Evolutionary conservation across 2,797 vertebrate species (phyloP), one percentile per base, ranked within the genome.

Genomic region (Anabacerthia variegaticeps): DNA sequence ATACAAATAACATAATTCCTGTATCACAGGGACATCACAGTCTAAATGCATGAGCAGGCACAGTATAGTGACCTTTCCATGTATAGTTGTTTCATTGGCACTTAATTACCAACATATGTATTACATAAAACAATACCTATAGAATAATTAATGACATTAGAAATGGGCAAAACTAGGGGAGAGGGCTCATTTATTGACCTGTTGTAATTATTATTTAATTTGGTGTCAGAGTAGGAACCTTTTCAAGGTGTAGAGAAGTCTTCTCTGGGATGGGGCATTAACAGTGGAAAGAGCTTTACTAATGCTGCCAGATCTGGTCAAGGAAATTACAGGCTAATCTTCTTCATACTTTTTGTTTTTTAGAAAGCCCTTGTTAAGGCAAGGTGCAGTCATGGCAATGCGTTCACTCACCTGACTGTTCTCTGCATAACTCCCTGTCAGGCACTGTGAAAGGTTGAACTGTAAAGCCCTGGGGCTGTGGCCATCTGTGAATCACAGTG

Each of bases 1-100:
- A 14, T 43, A 34, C 4, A 56, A 78, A 75, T 9, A 82, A 21
- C 4, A 59, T 34, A 86, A 81, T 27, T 14, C 21, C 26, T 78
- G 27, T 16, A 58, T n/a, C 32, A 75, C 10, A 14, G 49, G 24
- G 23, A 13, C 10, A 54, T 51, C 0, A 0, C 49, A 43, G 7
- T 32, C 26, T 59, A 59, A 81, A 55, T 51, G 6, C 8, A 20
- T 12, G 27, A 86, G 34, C 19, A 63, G 13, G 7, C 26, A 48
- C 2, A 48, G 16, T 9, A 24, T 13, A 44, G 16, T 23, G 19
- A 67, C 36, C n/a, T 66, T 75, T 9, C 8, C 19, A 51, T 79
- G 20, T 28, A 41, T 6, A 15, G 46, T 19, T 55, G 0, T 75
- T 86, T 72, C 12, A 58, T 2, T 55, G 20, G 21, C 51, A 10